Conservation (phyloP, 2,888 invertebrate genomes). For the Drosophila kanekoi region DNA sequence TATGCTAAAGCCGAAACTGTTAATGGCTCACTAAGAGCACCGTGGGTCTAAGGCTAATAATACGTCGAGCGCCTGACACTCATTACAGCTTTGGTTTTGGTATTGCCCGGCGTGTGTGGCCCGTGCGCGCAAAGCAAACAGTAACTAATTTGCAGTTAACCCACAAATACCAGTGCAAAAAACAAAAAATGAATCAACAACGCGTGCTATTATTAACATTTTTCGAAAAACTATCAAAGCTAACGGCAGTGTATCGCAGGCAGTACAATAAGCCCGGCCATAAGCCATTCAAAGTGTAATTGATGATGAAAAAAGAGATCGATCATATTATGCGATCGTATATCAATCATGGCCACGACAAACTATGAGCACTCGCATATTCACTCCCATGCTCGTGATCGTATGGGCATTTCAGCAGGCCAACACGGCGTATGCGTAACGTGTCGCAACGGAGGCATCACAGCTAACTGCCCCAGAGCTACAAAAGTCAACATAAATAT, state of each 20-base stretch:
- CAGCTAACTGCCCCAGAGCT: conserved; percentile 61
- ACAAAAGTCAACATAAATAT: conserved; percentile 64
- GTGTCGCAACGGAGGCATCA: conserved; percentile 70
- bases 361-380: conserved; percentile 56
- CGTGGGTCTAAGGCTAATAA: conserved; percentile 51
- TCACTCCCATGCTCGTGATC: conserved; percentile 25
- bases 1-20: conserved; percentile 48
- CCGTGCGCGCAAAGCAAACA: conserved; percentile 54
- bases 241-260: conserved; percentile 48
- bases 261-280: conserved; percentile 61
- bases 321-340: conserved; percentile 78
- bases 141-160: conserved; percentile 79
- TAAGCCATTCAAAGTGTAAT: conserved; percentile 75
- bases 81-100: conserved; percentile 31
- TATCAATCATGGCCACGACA: conserved; percentile 79
- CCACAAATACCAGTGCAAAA: conserved; percentile 70
- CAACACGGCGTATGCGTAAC: conserved; percentile 74
- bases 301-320: conserved; percentile 80
- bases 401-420: conserved; percentile 27
- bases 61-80: conserved; percentile 39
- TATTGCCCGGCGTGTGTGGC: conserved; percentile 53
- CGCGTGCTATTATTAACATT: conserved; percentile 72
- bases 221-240: conserved; percentile 55
- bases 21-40: conserved; percentile 55
- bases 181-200: conserved; percentile 9